Conservation (phyloP, 2,888 invertebrate species). For the Podotricha telesiphe region DNA sequence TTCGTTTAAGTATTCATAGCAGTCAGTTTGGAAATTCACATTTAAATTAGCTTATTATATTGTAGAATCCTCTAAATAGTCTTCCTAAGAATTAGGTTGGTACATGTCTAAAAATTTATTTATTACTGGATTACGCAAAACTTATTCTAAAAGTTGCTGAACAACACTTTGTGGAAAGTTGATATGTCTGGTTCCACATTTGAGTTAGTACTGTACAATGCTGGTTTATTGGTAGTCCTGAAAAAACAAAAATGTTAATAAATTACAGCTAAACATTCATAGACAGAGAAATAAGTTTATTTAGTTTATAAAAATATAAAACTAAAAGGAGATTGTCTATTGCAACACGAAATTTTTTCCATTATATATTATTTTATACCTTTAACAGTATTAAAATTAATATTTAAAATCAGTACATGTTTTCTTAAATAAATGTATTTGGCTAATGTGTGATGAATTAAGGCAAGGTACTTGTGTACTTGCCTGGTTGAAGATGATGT, state of each 20-base stretch:
- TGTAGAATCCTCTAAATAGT: neutral
- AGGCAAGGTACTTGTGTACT: constrained; percentile 38
- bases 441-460: no score
- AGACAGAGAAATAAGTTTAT: no score
- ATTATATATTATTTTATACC: no score
- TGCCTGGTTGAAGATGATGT: constrained; percentile 46
- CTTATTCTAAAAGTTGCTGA: constrained; percentile 70
- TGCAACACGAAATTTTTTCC: no score
- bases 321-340: no score
- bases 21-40: constrained; percentile 6
- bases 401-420: no score
- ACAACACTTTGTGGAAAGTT: constrained; percentile 88
- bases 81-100: neutral
- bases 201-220: constrained; percentile 79
- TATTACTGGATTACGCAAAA: neutral
- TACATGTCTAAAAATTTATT: neutral
- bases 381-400: no score
- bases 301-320: no score
- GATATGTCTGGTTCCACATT: constrained; percentile 87
- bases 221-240: constrained; percentile 69
- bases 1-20: constrained; percentile 1
- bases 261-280: no score
- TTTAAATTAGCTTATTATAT: neutral
- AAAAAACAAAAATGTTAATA: constrained; percentile 54
- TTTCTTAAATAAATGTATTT: no score